These are phyloP conservation scores for Eueremaeus valkanovi DNA, from an alignment of 2,888 invertebrate species.

Conservation along the genomic window DNA sequence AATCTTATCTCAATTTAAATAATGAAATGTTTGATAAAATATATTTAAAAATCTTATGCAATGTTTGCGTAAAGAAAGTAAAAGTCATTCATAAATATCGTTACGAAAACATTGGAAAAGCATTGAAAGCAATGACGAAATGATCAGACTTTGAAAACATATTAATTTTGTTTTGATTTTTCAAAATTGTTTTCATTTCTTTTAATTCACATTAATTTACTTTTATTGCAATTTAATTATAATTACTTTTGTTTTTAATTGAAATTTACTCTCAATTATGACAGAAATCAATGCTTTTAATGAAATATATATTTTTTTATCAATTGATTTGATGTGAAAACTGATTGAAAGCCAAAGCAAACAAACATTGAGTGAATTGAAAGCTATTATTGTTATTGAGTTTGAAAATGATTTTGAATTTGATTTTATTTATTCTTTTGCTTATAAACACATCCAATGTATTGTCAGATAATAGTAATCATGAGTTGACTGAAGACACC, in stretches of 20 bases:
- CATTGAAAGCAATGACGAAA: neutral
- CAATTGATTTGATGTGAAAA: neutral
- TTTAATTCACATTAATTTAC: neutral
- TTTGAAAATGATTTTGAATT: neutral
- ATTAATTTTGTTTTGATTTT: neutral
- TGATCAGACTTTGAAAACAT: neutral
- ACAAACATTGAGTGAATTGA: neutral
- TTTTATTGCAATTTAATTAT: too few relatives aligned
- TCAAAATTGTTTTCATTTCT: neutral
- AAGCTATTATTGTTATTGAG: neutral
- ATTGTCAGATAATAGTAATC: neutral
- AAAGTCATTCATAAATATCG: slow-evolving; percentile 1
- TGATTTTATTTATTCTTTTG: neutral
- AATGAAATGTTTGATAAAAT: neutral
- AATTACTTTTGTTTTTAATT: too few relatives aligned
- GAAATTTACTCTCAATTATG: too few relatives aligned
- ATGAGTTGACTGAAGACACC: neutral
- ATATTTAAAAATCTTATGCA: slow-evolving; percentile 12
- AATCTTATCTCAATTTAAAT: neutral
- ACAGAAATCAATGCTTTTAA: neutral
- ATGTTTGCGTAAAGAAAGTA: neutral
- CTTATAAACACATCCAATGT: neutral
- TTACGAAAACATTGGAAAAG: neutral
- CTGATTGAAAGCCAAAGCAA: neutral
- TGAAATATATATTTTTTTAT: neutral